Conservation (phyloP, 2,113 vertebrate species). For the Spea multiplicata region DNA sequence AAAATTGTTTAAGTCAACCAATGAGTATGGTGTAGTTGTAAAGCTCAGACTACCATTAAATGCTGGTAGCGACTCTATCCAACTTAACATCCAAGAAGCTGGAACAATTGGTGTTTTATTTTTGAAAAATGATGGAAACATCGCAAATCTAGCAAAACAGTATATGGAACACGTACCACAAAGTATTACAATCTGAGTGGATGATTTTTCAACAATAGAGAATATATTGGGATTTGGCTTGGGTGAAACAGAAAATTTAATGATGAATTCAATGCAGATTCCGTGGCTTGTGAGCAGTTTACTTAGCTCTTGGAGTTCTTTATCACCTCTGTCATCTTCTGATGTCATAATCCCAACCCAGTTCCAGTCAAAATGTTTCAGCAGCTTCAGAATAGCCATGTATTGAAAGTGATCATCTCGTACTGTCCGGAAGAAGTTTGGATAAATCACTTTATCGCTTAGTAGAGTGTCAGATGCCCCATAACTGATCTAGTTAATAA, state of each 20-base stretch:
- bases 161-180: not conserved
- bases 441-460: too few relatives aligned
- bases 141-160: not conserved
- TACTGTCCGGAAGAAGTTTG: too few relatives aligned
- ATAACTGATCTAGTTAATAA: too few relatives aligned
- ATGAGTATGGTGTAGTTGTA: too few relatives aligned
- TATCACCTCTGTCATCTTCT: not conserved
- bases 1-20: not conserved
- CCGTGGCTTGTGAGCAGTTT: not conserved
- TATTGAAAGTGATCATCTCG: not conserved
- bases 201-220: not conserved
- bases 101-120: not conserved
- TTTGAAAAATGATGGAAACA: not conserved
- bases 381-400: not conserved
- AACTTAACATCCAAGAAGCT: not conserved
- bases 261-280: conserved; percentile 4
- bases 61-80: not conserved
- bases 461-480: too few relatives aligned
- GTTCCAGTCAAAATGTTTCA: conserved; percentile 4
- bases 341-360: conserved; percentile 5
- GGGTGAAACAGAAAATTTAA: not conserved
- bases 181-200: not conserved
- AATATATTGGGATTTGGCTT: not conserved
- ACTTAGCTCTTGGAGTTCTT: not conserved
- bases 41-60: not conserved